These are phyloP conservation scores for Synanthedon andrenaeformis DNA, from an alignment of 2,888 invertebrate genomes.

Conservation along the genomic window DNA sequence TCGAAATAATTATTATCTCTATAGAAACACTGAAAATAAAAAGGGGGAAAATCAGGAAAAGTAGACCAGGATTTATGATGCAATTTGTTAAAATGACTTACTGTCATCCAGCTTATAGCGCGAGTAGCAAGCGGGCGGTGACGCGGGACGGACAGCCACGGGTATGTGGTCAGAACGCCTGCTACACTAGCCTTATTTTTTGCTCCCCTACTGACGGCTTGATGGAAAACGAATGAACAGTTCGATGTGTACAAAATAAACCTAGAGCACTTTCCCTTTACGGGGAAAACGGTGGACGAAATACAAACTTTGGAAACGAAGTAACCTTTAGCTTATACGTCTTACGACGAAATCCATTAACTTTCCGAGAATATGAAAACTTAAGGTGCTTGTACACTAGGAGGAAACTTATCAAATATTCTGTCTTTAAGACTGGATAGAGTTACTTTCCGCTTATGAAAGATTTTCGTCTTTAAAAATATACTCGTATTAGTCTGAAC, in stretches of 20 bases:
- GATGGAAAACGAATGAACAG: slow-evolving; percentile 43
- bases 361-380: neutral
- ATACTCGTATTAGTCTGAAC: too few species aligned
- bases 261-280: neutral
- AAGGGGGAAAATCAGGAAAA: too few species aligned
- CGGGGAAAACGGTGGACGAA: neutral
- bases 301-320: neutral
- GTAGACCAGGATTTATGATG: too few species aligned
- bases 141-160: slow-evolving; percentile 8
- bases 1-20: too few species aligned
- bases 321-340: neutral
- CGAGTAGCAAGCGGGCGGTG: slow-evolving; percentile 7
- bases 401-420: neutral
- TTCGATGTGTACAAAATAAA: slow-evolving; percentile 11
- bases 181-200: slow-evolving; percentile 32
- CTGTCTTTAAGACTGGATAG: too few species aligned
- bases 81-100: too few species aligned
- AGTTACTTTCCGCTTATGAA: too few species aligned
- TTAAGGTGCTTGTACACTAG: neutral
- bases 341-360: neutral
- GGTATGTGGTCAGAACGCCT: slow-evolving; percentile 33
- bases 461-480: too few species aligned
- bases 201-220: slow-evolving; percentile 35
- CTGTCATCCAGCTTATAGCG: too few species aligned
- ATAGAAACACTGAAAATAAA: too few species aligned